Conservation (phyloP, 1,140 invertebrate genomes). For the Diorhabda sublineata region DNA sequence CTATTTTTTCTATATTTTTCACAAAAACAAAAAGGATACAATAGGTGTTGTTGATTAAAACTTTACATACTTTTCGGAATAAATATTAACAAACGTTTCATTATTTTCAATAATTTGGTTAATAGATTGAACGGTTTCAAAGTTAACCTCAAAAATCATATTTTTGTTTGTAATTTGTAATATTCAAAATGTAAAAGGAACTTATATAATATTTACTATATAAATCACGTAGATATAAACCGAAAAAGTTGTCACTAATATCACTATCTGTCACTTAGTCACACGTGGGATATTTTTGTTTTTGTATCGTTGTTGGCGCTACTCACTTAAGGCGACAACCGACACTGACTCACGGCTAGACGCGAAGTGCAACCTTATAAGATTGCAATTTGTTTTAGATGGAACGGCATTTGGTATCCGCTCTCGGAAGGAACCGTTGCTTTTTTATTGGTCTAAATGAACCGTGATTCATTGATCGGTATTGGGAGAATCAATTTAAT, state of each 20-base stretch:
- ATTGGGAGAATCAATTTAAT: background rate
- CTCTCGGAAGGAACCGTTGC: slow-evolving; percentile 7
- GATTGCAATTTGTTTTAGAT: slow-evolving; percentile 8
- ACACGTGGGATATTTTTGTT: background rate
- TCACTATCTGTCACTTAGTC: background rate
- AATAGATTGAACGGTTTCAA: too few species aligned
- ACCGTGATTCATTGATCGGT: background rate
- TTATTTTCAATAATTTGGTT: too few species aligned
- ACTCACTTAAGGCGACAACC: slow-evolving; percentile 29
- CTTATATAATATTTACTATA: too few species aligned
- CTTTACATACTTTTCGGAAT: too few species aligned
- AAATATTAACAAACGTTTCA: too few species aligned
- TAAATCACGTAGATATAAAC: too few species aligned
- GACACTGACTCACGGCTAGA: slow-evolving; percentile 33
- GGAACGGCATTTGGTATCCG: background rate
- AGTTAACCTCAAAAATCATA: too few species aligned
- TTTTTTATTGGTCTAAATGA: background rate
- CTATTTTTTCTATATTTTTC: too few species aligned
- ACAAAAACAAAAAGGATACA: too few species aligned
- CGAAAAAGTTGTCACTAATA: background rate
- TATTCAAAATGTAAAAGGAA: too few species aligned
- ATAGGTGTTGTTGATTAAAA: too few species aligned
- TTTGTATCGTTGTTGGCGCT: background rate
- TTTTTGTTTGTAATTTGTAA: too few species aligned
- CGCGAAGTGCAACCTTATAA: slow-evolving; percentile 20